Base-by-base conservation (phyloP, 2,113 vertebrate genomes). In the Percina caprodes region DNA sequence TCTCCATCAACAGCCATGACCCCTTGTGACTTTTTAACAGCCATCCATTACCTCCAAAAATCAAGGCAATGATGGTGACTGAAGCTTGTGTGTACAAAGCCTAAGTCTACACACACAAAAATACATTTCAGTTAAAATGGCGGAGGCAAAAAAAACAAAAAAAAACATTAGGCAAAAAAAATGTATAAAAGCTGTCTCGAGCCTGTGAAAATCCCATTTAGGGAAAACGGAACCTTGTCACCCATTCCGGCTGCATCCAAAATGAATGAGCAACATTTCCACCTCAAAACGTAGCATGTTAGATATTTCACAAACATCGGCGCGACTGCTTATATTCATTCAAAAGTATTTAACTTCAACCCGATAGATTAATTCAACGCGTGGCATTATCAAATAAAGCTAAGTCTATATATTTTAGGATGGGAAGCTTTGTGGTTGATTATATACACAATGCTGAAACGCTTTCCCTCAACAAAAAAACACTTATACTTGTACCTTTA, bases 51-150 rank as follows among this genome's bases (percentile, higher is more conserved):
- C 78, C 51, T 69, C 33, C 59, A 67, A 76, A 78, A 76, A 83
- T 19, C 69, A 24, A 26, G 18, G 11, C 42, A 62, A 66, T 67
- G 54, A 74, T 58, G 69, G 71, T 79, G 68, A 86, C 10, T 42
- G 39, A 42, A 42, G 39, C 39, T 42, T 42, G 39, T 2, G 39
- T 10, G 39, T 42, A 11, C 10, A 42, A 75, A 65, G 74, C 71
- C 23, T 19, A 80, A 79, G 9, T 54, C 49, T 49, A 69, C 71
- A 82, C 63, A 79, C 48, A 42, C 77, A 77, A 78, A 86, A 87
- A 77, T 68, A 84, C 79, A 88, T 84, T 88, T 92, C 69, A 88
- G 74, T 76, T 91, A 94, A 95, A 94, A 95, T 95, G 95, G 95
- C 94, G 95, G 93, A 93, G 88, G 83, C 19, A 19, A 23, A 55